Percentiles rank a stretch among this genome's conserved stretches.
Conservation (phyloP, 1,140 invertebrate species). For the Aphis gossypii region DNA sequence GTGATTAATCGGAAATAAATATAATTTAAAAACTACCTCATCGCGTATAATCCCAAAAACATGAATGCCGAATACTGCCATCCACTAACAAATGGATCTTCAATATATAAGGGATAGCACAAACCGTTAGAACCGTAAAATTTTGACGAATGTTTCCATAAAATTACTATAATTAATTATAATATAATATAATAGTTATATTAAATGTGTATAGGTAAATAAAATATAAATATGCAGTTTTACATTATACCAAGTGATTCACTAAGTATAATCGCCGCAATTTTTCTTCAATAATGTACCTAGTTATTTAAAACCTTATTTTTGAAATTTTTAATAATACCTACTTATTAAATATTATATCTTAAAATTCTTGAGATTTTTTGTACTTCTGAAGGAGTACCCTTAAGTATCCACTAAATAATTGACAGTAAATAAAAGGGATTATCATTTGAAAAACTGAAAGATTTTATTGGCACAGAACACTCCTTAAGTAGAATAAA, state of each 20-base stretch:
- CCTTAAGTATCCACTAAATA: too few species aligned
- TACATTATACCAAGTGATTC: neutral
- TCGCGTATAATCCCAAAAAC: conserved; percentile 70
- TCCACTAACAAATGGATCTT: conserved; percentile 73
- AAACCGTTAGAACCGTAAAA: conserved; percentile 78
- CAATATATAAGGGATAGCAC: conserved; percentile 78
- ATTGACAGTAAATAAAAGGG: too few species aligned
- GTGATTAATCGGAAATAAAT: neutral
- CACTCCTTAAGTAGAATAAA: too few species aligned
- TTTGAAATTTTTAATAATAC: too few species aligned
- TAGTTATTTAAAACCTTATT: too few species aligned
- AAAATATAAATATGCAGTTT: neutral
- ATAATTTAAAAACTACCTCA: conserved; percentile 63
- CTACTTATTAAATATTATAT: too few species aligned
- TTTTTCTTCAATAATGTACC: too few species aligned
- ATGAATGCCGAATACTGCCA: conserved; percentile 81
- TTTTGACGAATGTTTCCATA: conserved; percentile 71
- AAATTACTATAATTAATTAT: conserved; percentile 65
- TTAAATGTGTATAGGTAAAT: neutral
- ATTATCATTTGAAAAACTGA: too few species aligned
- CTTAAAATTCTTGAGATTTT: too few species aligned
- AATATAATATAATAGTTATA: neutral
- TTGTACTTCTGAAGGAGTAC: too few species aligned
- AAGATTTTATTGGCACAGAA: too few species aligned
- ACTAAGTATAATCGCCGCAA: too few species aligned